phyloP scores from a whole-genome alignment of 2,888 invertebrate genomes.

The Epirrhoe tristata region DNA sequence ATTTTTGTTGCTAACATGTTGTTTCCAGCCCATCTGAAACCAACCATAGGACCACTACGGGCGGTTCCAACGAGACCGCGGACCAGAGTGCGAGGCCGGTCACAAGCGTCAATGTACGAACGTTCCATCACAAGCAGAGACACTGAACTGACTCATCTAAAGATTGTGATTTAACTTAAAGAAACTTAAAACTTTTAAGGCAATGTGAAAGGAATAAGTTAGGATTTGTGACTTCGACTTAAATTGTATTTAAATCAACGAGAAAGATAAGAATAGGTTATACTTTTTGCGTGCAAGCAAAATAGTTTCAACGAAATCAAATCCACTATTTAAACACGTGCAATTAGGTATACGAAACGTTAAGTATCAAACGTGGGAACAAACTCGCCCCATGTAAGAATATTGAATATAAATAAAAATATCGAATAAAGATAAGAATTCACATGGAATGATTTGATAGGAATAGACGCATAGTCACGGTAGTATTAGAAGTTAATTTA shows the following conservation, averaged over 20 bases:
- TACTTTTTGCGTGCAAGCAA: neutral
- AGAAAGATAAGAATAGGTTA: neutral
- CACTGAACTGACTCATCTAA: slow-evolving; percentile 28
- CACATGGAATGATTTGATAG: slow-evolving; percentile 24
- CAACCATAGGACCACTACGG: slow-evolving; percentile 70
- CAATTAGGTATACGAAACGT: slow-evolving; percentile 29
- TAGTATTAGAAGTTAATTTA: slow-evolving; percentile 37
- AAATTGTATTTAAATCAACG: neutral
- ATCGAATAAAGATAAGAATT: slow-evolving; percentile 8
- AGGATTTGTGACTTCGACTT: neutral
- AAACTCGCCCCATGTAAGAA: slow-evolving; percentile 25
- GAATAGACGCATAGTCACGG: slow-evolving; percentile 20
- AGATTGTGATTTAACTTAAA: neutral
- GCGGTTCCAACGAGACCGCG: slow-evolving; percentile 70
- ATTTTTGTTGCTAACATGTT: neutral
- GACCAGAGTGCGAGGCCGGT: slow-evolving; percentile 79
- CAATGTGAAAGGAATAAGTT: neutral
- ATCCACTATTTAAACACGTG: slow-evolving; percentile 9
- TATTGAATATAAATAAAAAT: neutral
- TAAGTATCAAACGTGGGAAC: slow-evolving; percentile 21
- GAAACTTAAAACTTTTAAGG: too few species aligned
- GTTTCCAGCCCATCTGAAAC: slow-evolving; percentile 64
- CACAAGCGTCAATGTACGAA: slow-evolving; percentile 69
- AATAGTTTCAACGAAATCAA: neutral
- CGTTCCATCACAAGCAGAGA: slow-evolving; percentile 47